These are phyloP conservation scores for Blennius ocellaris DNA, from an alignment of 2,113 vertebrate genomes.

Conservation along the genomic window DNA sequence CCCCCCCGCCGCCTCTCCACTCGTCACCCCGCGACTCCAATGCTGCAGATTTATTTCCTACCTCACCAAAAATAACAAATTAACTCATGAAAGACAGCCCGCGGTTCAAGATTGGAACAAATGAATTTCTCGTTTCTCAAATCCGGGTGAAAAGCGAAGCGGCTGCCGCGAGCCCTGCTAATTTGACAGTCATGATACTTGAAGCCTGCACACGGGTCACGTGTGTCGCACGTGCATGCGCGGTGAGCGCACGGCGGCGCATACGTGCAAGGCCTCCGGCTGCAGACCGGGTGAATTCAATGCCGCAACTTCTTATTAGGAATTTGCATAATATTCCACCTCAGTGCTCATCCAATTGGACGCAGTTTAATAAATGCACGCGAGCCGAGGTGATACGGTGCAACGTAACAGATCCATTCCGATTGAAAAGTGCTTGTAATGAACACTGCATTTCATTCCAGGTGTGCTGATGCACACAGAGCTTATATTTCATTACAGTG, in stretches of 20 bases:
- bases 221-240: not conserved
- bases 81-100: slow-evolving; percentile 43
- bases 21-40: slow-evolving; percentile 1
- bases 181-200: slow-evolving; percentile 58
- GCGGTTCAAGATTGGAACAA: slow-evolving; percentile 54
- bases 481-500: slow-evolving; percentile 60
- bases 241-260: slow-evolving; percentile 4
- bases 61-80: slow-evolving; percentile 53
- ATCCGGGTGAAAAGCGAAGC: slow-evolving; percentile 23
- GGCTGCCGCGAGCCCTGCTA: slow-evolving; percentile 20
- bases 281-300: slow-evolving; percentile 74
- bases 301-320: slow-evolving; percentile 77
- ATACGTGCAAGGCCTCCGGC: slow-evolving; percentile 21
- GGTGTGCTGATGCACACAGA: slow-evolving; percentile 60
- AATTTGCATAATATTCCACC: slow-evolving; percentile 79
- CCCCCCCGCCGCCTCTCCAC: too few species aligned
- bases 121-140: slow-evolving; percentile 51
- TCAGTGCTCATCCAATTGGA: slow-evolving; percentile 70
- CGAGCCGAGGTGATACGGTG: slow-evolving; percentile 46
- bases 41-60: slow-evolving; percentile 50
- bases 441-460: slow-evolving; percentile 58
- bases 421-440: slow-evolving; percentile 58
- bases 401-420: slow-evolving; percentile 61
- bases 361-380: slow-evolving; percentile 61
- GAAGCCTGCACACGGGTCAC: slow-evolving; percentile 15